These are phyloP conservation scores for Parnassius orleans DNA, from an alignment of 2,888 invertebrate species.

Conservation along the genomic window DNA sequence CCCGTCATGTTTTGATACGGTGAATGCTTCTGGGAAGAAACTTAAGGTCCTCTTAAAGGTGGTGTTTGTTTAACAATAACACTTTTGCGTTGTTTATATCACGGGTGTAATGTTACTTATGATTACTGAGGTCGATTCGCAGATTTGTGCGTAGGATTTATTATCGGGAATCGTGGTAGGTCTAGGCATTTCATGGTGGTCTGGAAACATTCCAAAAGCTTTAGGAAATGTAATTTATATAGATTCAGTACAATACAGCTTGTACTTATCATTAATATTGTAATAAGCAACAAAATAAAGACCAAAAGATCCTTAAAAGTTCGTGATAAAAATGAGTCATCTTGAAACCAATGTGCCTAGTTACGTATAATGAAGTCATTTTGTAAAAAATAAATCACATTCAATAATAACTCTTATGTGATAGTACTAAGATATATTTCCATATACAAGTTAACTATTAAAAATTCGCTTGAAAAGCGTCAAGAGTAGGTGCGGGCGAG, in stretches of 20 bases:
- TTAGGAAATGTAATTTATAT: no score
- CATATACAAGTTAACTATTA: background rate
- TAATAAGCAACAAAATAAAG: background rate
- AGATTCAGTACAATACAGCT: no score
- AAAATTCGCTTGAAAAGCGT: constrained; percentile 2
- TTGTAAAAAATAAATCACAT: background rate
- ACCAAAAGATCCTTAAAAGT: background rate
- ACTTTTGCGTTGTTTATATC: constrained; percentile 62
- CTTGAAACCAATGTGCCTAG: background rate
- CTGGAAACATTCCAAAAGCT: background rate
- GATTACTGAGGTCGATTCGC: constrained; percentile 51
- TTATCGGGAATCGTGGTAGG: constrained; percentile 48
- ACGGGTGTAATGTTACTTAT: constrained; percentile 57
- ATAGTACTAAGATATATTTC: constrained; percentile 8
- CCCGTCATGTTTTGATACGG: constrained; percentile 30
- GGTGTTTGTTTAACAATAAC: constrained; percentile 57
- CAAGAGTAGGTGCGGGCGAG: constrained; percentile 33
- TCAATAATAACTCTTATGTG: constrained; percentile 6
- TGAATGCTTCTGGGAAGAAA: constrained; percentile 58
- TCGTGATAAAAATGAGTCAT: constrained; percentile 9
- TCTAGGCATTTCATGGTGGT: constrained; percentile 29
- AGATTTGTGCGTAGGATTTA: constrained; percentile 69
- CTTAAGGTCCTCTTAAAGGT: constrained; percentile 53
- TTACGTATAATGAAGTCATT: no score
- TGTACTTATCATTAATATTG: no score